Evolutionary conservation across 2,888 invertebrate genomes (phyloP).

Genomic region (Spodoptera picta): DNA sequence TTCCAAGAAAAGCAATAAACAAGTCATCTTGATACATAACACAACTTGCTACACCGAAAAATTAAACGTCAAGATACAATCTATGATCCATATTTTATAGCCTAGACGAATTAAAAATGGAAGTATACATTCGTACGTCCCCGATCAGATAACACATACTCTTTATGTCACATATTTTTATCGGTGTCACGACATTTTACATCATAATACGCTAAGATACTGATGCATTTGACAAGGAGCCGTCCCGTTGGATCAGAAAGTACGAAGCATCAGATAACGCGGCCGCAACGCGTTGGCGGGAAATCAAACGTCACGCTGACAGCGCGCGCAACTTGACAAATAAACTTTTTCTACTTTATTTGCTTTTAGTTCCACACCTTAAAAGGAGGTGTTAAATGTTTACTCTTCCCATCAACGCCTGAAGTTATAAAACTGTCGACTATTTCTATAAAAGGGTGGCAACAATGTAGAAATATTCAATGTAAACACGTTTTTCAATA

Average conservation of each 20-base stretch:
- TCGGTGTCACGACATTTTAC: constrained; percentile 55
- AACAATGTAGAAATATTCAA: constrained; percentile 45
- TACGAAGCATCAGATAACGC: constrained; percentile 45
- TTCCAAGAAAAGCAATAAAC: constrained; percentile 5
- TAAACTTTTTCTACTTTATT: constrained; percentile 50
- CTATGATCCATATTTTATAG: constrained; percentile 38
- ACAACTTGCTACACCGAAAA: constrained; percentile 32
- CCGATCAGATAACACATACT: constrained; percentile 49
- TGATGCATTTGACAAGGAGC: constrained; percentile 52
- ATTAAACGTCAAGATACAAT: constrained; percentile 33
- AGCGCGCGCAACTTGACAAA: constrained; percentile 60
- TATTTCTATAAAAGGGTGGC: constrained; percentile 41
- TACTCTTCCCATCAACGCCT: constrained; percentile 57
- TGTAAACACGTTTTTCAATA: constrained; percentile 50
- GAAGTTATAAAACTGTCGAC: constrained; percentile 47
- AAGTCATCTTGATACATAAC: constrained; percentile 1
- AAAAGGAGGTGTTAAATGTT: constrained; percentile 60
- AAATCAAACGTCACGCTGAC: constrained; percentile 70
- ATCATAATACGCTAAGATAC: constrained; percentile 52
- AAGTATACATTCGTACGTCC: constrained; percentile 32
- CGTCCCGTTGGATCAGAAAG: constrained; percentile 47
- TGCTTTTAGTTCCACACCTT: constrained; percentile 59
- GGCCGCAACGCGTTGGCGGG: constrained; percentile 55
- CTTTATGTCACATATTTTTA: constrained; percentile 50
- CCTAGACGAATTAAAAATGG: constrained; percentile 48